Percentiles rank a stretch among this genome's conserved stretches.
Evolutionary conservation across 2,888 invertebrate genomes (phyloP).

Genomic region (Metalampra italica): DNA sequence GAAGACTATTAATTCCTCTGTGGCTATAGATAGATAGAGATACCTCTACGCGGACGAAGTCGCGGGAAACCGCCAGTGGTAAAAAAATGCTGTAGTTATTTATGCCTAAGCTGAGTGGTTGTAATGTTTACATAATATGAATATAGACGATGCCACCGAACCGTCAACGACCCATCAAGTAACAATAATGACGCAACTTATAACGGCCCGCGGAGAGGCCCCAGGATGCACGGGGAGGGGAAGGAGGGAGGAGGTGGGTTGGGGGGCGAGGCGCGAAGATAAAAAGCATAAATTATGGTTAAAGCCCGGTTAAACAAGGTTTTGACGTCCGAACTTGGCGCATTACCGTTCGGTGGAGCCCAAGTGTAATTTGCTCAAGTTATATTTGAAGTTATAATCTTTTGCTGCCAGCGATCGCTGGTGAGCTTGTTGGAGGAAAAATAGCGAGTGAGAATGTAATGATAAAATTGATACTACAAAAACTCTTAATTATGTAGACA

Average conservation of each 20-base stretch:
- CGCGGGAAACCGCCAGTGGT: too few species aligned
- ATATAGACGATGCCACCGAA: neutral
- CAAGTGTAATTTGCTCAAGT: slow-evolving; percentile 31
- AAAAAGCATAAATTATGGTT: slow-evolving; percentile 46
- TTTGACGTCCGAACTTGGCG: slow-evolving; percentile 45
- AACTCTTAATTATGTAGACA: too few species aligned
- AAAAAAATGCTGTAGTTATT: too few species aligned
- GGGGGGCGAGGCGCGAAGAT: slow-evolving; percentile 27
- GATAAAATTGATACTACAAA: too few species aligned
- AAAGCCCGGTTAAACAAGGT: slow-evolving; percentile 40
- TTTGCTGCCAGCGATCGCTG: slow-evolving; percentile 24
- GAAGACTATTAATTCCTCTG: too few species aligned
- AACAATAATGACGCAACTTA: neutral
- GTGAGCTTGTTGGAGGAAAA: slow-evolving; percentile 5
- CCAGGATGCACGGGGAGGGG: neutral
- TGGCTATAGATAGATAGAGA: too few species aligned
- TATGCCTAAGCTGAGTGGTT: too few species aligned
- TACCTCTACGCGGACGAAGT: too few species aligned
- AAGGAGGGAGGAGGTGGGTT: neutral
- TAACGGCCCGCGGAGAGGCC: neutral
- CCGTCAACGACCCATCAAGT: slow-evolving; percentile 4
- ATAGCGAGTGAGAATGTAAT: slow-evolving; percentile 1
- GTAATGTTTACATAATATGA: too few species aligned
- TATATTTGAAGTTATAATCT: slow-evolving; percentile 32
- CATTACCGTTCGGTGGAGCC: slow-evolving; percentile 36